phyloP scores from a whole-genome alignment of 2,113 vertebrate species.

The Myiozetetes cayanensis region DNA sequence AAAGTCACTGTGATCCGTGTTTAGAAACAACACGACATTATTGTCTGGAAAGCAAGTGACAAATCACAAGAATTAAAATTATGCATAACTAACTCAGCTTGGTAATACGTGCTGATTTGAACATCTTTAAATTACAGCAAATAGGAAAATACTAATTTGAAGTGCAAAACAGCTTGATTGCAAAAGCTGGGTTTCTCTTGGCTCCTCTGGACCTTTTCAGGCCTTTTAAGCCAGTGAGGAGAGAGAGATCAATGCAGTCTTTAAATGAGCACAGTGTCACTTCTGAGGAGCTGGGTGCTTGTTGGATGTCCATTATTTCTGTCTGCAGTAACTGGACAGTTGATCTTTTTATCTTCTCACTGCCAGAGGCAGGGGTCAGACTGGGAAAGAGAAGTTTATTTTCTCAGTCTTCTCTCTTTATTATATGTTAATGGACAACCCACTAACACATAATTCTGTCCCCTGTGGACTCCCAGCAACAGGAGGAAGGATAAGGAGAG shows the following conservation, averaged over 20 bases:
- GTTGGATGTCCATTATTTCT: neutral
- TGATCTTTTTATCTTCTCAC: neutral
- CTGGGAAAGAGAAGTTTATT: neutral
- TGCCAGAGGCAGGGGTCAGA: neutral
- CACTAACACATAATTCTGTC: neutral
- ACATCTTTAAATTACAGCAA: constrained; percentile 14
- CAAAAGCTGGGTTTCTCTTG: constrained; percentile 1
- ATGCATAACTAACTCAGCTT: neutral
- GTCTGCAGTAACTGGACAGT: neutral
- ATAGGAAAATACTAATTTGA: constrained; percentile 19
- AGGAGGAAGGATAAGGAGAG: neutral
- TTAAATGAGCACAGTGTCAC: neutral
- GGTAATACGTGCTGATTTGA: constrained; percentile 27
- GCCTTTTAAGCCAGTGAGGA: neutral
- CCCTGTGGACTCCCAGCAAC: neutral
- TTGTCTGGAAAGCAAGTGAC: constrained; percentile 30
- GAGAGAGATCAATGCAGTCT: neutral
- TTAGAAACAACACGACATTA: constrained; percentile 43
- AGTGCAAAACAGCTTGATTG: neutral
- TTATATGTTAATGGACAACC: neutral
- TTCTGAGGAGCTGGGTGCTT: neutral
- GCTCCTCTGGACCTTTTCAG: neutral
- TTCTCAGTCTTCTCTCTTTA: neutral
- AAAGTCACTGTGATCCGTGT: neutral
- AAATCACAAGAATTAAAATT: constrained; percentile 42